Evolutionary conservation across 2,113 vertebrate species (phyloP), one percentile per base, ranked within the genome.

Genomic region (Lepus europaeus): DNA sequence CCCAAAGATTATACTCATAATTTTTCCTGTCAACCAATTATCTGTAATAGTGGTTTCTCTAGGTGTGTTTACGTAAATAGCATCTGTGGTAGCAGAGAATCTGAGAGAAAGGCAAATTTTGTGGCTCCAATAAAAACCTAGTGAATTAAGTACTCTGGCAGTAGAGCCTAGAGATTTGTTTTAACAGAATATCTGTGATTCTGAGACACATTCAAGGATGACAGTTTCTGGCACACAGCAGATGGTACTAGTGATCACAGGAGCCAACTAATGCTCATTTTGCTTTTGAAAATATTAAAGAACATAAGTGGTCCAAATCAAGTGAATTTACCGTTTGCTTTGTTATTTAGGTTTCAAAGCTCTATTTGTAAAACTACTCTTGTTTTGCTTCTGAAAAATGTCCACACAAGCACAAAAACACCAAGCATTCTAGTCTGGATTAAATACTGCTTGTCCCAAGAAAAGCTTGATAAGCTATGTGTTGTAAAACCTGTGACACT

Each of bases 251-350:
- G 31, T 87, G 78, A 59, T 17, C 36, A 23, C 3, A 87, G 39
- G 20, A 72, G 4, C 19, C 36, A 31, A 73, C 66, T 31, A 76
- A 25, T 11, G 6, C 29, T 73, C 29, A 31, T 56, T 94, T 92
- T 93, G 19, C 73, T 85, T 82, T 92, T 78, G 45, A 22, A 95
- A 81, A 88, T 89, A 31, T 45, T 93, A 79, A 83, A 90, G 94
- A 85, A 91, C 82, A 89, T 5, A 88, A 81, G 9, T 87, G 70
- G 1, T 4, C 88, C 45, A 95, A 92, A 94, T 89, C 66, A 69
- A 93, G 86, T 6, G 51, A 33, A 22, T 82, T 89, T 73, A 49
- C 6, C 87, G 0, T 87, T 77, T 53, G 53, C 16, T 96, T 97
- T 96, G 1, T 76, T 96, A 85, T 10, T 56, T 63, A 94, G 9